A percentile compares a stretch with the other conserved stretches of the same genome.
These are phyloP conservation scores for Choreutis nemorana DNA, from an alignment of 2,888 invertebrate species.

Conservation along the genomic window DNA sequence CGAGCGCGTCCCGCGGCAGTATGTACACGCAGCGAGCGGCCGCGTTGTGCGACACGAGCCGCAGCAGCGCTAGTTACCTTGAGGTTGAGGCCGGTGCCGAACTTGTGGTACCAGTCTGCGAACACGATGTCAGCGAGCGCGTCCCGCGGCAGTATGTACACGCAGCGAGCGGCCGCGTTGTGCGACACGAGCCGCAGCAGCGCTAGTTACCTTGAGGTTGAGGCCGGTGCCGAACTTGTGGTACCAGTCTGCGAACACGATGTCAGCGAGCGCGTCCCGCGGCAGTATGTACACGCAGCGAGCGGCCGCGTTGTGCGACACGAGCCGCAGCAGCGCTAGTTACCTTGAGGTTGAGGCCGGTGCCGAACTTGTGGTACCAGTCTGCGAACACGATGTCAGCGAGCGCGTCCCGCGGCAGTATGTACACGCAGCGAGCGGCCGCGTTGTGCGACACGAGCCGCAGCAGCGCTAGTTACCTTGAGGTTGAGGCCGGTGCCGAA, in stretches of 20 bases:
- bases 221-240: constrained; percentile 83
- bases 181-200: constrained; percentile 85
- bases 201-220: constrained; percentile 88
- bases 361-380: constrained; percentile 90
- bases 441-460: constrained; percentile 79
- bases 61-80: constrained; percentile 90
- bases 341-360: constrained; percentile 81
- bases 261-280: constrained; percentile 89
- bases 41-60: constrained; percentile 78
- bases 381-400: constrained; percentile 90
- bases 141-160: constrained; percentile 94
- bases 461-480: constrained; percentile 89
- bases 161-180: constrained; percentile 82
- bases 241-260: constrained; percentile 91
- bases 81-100: constrained; percentile 80
- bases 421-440: constrained; percentile 89
- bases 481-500: constrained; percentile 83
- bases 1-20: constrained; percentile 90
- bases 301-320: constrained; percentile 76
- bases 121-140: constrained; percentile 89
- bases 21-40: constrained; percentile 93
- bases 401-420: constrained; percentile 91
- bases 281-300: constrained; percentile 95
- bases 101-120: constrained; percentile 91
- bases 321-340: constrained; percentile 90